Conservation (phyloP, 2,888 invertebrate genomes). For the Dryococelus australis region DNA sequence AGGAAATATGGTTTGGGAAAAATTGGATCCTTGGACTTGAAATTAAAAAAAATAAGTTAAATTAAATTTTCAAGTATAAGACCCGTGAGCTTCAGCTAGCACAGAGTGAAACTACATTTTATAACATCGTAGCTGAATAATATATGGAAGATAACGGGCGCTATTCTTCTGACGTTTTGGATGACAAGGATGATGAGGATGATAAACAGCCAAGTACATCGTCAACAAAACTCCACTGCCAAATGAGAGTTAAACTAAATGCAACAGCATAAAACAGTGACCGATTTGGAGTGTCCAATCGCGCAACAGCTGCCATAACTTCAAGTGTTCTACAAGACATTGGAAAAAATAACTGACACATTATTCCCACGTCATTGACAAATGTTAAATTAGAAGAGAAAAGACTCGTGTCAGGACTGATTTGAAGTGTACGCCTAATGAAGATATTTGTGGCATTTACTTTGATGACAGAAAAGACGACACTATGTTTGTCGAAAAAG, state of each 20-base stretch:
- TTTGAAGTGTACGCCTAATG: not conserved
- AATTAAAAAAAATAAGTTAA: not conserved
- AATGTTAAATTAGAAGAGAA: conserved; percentile 25
- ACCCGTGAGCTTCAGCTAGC: not conserved
- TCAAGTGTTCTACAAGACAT: not conserved
- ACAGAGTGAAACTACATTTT: not conserved
- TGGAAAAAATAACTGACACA: not conserved
- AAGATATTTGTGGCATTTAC: not conserved
- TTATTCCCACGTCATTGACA: too few relatives aligned
- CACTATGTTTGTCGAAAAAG: too few relatives aligned
- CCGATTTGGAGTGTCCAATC: not conserved
- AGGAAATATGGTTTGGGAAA: not conserved
- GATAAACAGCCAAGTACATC: not conserved
- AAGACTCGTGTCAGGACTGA: not conserved
- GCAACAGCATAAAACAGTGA: not conserved
- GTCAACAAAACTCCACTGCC: not conserved
- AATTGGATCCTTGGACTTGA: not conserved
- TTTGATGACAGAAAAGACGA: too few relatives aligned
- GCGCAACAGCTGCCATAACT: conserved; percentile 2
- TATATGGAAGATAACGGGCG: too few relatives aligned
- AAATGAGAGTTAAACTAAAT: not conserved
- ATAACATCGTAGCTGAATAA: too few relatives aligned
- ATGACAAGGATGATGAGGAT: not conserved
- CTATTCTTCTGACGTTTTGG: not conserved
- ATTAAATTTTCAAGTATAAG: not conserved